Base-by-base conservation (phyloP, 2,797 vertebrate genomes). In the Synaphobranchus kaupii region DNA sequence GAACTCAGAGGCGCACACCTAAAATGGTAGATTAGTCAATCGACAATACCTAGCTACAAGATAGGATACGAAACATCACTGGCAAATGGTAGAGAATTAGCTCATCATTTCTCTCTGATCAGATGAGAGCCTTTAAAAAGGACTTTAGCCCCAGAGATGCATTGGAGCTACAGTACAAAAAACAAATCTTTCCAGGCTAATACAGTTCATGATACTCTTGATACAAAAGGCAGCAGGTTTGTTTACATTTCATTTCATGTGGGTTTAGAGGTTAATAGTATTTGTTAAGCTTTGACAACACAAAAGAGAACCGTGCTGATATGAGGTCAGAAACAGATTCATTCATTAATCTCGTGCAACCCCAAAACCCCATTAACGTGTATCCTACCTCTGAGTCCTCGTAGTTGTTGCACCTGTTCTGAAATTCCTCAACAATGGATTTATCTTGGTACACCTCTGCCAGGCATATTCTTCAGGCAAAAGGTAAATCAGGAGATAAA, bases 401-500 rank as follows among this genome's bases (percentile, higher is more conserved):
- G 0, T 98, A 97, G 93, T 98, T 92, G 13, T 90, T 86, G 52
- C 95, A 97, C 71, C 95, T 96, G n/a, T 93, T 97, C 92, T 97
- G 94, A 92, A 99, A 94, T 2, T 95, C 94, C 0, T 90, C 96
- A 85, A 97, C 93, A 13, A 99, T 94, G 7, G 92, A 85, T 95
- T 97, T 97, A 90, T 99, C 98, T 93, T 99, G 98, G 93, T 97
- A 97, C 76, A 98, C 97, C 91, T 99, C 98, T 6, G 98, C 98
- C 88, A 99, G 94, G 91, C 98, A 99, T 86, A 99, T 97, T 95
- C 98, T 99, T 93, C 52, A 91, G 90, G 66, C 50, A 85, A 54
- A 50, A 87, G 54, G n/a, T 50, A 71, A 39, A 48, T 28, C 63
- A 50, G 78, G 78, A n/a, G 78, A 81, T 81, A 48, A 81, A 81